Percentiles rank a stretch among this genome's conserved stretches.
Conservation (phyloP, 2,797 vertebrate genomes). For the Picus viridis region DNA sequence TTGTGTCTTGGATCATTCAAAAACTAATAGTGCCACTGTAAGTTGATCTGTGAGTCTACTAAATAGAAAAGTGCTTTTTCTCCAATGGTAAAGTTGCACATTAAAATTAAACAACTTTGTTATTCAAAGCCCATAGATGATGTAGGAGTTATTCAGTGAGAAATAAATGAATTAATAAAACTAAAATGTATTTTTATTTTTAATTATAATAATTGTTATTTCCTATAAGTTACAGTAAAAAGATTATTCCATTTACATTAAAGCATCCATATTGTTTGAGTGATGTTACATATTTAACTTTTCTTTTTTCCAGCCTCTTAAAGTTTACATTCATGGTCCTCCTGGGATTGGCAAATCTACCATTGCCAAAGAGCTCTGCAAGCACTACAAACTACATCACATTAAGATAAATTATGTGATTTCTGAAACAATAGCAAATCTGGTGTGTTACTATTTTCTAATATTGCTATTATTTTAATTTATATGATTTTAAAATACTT, state of each 20-base stretch:
- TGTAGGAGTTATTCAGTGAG: neutral
- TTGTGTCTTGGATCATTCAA: neutral
- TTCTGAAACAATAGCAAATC: constrained; percentile 80
- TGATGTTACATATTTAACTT: neutral
- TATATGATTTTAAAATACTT: neutral
- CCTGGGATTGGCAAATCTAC: constrained; percentile 91
- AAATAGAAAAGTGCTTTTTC: neutral
- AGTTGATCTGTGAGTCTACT: neutral
- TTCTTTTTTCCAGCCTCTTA: constrained; percentile 83
- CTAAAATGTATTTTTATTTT: neutral
- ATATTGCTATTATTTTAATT: neutral
- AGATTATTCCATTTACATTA: neutral
- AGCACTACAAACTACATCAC: constrained; percentile 88
- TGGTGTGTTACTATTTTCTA: constrained; percentile 79
- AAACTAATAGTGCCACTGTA: neutral
- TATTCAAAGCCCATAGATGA: neutral
- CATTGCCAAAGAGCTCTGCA: constrained; percentile 81
- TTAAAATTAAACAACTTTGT: neutral
- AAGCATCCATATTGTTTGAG: neutral
- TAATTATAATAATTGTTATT: neutral
- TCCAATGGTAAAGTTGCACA: neutral
- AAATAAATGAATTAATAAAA: neutral
- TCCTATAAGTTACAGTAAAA: neutral
- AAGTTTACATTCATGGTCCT: constrained; percentile 89
- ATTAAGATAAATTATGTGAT: constrained; percentile 83